Evolutionary conservation across 2,888 invertebrate species (phyloP).

Genomic region (Exocentrus adspersus): DNA sequence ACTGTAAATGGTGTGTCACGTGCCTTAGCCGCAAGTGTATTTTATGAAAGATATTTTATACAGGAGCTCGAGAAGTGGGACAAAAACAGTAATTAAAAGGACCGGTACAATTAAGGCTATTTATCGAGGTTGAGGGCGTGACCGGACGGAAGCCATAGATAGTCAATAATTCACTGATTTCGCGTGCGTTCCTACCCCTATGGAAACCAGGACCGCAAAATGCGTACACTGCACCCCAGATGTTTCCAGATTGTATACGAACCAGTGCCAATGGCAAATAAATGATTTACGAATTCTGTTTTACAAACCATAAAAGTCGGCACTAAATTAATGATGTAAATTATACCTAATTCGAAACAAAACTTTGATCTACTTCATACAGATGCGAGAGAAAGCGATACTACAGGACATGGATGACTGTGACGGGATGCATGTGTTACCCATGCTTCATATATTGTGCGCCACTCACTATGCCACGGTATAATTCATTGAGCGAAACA

Average conservation of each 20-base stretch:
- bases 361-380: constrained; percentile 42
- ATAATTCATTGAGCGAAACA: constrained; percentile 34
- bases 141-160: constrained; percentile 63
- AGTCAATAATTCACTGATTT: constrained; percentile 59
- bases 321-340: constrained; percentile 48
- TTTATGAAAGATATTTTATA: no score
- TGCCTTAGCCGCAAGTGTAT: no score
- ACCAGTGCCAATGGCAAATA: constrained; percentile 50
- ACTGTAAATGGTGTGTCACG: no score
- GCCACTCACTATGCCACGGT: constrained; percentile 32
- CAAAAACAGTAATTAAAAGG: constrained; percentile 45
- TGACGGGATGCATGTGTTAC: constrained; percentile 39
- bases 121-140: constrained; percentile 58
- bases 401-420: constrained; percentile 10
- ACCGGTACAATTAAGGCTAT: constrained; percentile 51
- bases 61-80: constrained; percentile 11
- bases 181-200: constrained; percentile 50
- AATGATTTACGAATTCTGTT: constrained; percentile 53
- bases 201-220: constrained; percentile 51
- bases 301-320: constrained; percentile 53
- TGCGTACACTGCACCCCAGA: constrained; percentile 54
- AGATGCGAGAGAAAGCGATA: constrained; percentile 36
- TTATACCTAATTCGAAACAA: constrained; percentile 47
- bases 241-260: constrained; percentile 52
- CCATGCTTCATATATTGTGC: constrained; percentile 34